Evolutionary conservation across 1,140 invertebrate species (phyloP), one percentile per base, ranked within the genome.

Genomic region (Trichonephila inaurata): DNA sequence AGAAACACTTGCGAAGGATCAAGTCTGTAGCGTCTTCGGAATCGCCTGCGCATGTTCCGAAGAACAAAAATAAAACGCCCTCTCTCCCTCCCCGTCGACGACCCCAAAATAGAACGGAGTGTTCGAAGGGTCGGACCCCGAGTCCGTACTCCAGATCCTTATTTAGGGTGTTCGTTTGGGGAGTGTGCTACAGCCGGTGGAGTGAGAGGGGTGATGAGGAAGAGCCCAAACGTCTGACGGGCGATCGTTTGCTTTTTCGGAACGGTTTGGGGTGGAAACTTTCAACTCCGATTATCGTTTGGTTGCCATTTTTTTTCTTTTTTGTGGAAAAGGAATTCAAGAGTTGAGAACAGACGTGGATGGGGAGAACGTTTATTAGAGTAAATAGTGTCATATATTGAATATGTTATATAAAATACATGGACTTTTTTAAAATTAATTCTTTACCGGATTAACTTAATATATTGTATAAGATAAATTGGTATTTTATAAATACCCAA

Each of bases 41-140:
- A 61, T 64, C 28, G 24, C 51, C 62, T 88, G 86, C 86, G 62
- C 24, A 88, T 61, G 83, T 28, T 86, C 64, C n/a, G 64, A 44
- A 28, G 86, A 61, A 88, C 86, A 88, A 88, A 88, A 88, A 88
- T 88, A 88, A 88, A 88, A 88, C 60, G 2, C 61, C 24, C 86
- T 60, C 86, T 64, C 86, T 60, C 61, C n/a, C 62, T 64, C n/a
- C 58, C 44, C 19, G 44, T 28, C 61, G 86, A 8, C 19, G 51
- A 28, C 24, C 81, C 81, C 81, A 64, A 88, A 88, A 88, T 85
- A 85, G 69, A 72, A 14, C 24, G 69, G 28, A 72, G 24, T n/a
- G 69, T 10, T 60, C n/a, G 82, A 72, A 72, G 69, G 69, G 69
- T 60, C n/a, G 82, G 44, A 44, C 44, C 58, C 51, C n/a, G 82